Evolutionary conservation across 2,888 invertebrate species (phyloP).

Genomic region (Pristionchus japonicus): DNA sequence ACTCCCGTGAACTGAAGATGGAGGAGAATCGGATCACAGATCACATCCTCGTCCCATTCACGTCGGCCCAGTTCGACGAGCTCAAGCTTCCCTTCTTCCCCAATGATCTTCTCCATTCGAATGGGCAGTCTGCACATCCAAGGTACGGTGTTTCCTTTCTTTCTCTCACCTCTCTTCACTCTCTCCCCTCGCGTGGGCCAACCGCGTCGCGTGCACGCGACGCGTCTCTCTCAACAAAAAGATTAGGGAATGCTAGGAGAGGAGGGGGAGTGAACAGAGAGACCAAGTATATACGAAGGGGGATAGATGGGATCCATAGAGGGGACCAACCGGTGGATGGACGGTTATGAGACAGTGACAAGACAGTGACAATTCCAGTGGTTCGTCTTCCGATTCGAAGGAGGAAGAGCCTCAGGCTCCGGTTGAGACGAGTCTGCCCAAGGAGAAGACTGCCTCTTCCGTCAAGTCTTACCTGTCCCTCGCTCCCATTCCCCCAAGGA

Average conservation of each 20-base stretch:
- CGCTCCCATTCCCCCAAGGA: no score
- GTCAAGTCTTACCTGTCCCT: neutral
- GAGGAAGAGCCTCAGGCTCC: neutral
- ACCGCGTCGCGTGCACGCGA: slow-evolving; percentile 18
- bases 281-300: slow-evolving; percentile 30
- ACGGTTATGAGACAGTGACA: neutral
- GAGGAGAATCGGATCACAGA: neutral
- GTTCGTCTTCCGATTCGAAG: neutral
- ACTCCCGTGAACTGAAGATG: neutral
- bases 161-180: neutral
- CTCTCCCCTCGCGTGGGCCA: neutral
- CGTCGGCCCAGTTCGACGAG: neutral
- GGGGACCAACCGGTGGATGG: neutral
- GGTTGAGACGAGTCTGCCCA: neutral
- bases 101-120: neutral
- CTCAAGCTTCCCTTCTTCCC: neutral
- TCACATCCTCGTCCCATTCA: neutral
- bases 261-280: neutral
- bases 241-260: slow-evolving; percentile 4
- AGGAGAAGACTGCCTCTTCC: neutral
- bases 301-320: slow-evolving; percentile 10
- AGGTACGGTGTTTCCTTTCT: slow-evolving; percentile 1
- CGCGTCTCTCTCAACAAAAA: slow-evolving; percentile 1
- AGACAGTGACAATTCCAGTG: neutral
- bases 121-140: neutral